Evolutionary conservation across 2,888 invertebrate genomes (phyloP), one percentile per base, ranked within the genome.

Genomic region (Trissonchulus latispiculum): DNA sequence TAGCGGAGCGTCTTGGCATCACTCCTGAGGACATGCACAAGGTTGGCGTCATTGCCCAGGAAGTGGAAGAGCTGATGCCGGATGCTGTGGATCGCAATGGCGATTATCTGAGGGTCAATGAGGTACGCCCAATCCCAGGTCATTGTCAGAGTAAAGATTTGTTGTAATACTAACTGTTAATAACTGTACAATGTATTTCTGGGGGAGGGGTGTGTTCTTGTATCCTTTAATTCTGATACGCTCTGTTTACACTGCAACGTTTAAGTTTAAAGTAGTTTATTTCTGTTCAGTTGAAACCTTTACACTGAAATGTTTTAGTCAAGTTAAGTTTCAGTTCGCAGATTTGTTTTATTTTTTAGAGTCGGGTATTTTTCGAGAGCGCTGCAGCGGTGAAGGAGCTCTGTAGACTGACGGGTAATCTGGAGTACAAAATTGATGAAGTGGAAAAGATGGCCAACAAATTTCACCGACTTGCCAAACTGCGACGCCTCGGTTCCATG

Each of bases 301-400:
- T n/a, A n/a, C n/a, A n/a, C 48, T 48, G 48, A 48, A 23, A 48
- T 48, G 48, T 48, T 36, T 8, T 31, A 29, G 28, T 29, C 35
- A 15, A 35, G n/a, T n/a, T n/a, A n/a, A n/a, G n/a, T n/a, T n/a
- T n/a, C n/a, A n/a, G n/a, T n/a, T n/a, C n/a, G n/a, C n/a, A n/a
- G n/a, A n/a, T 61, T 62, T 15, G 70, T 66, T 74, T 48, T 74
- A 76, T 78, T 76, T 79, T 80, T 1, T 82, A 91, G 90, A 96
- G 96, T 81, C 90, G 97, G 33, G 93, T 99, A 80, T 94, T 95
- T 84, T 96, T 97, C 94, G 97, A 99, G 83, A 97, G 95, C 82
- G 90, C 97, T 18, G 96, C 97, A 0, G 97, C 97, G 0, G 96
- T 97, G 0, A 96, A 97, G 83, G 96, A 97, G 84, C 86, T 97